Conservation (phyloP, 2,113 vertebrate genomes). For the Climacteris rufus region DNA sequence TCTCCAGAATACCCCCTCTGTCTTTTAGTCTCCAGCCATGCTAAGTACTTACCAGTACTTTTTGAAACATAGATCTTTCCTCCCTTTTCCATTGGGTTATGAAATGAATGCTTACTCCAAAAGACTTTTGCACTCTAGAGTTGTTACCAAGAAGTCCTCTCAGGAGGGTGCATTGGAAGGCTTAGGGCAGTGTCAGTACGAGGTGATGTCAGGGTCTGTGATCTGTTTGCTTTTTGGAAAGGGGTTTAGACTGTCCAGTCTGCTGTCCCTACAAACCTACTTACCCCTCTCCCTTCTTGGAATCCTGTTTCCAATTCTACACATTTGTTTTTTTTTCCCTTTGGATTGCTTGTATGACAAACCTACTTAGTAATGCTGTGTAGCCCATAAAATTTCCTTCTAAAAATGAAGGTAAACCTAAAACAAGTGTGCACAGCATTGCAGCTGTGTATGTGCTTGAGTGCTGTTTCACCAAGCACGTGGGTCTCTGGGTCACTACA, state of each 20-base stretch:
- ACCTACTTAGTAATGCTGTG: background rate
- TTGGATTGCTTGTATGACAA: background rate
- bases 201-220: background rate
- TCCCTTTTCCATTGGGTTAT: background rate
- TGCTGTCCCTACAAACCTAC: background rate
- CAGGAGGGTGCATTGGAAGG: background rate
- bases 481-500: background rate
- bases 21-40: background rate
- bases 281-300: background rate
- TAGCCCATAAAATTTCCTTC: background rate
- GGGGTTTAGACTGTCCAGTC: background rate
- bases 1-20: background rate
- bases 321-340: accelerated
- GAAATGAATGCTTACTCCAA: background rate
- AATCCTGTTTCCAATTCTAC: background rate
- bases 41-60: background rate
- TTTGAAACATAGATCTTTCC: background rate
- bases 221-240: background rate
- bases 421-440: background rate
- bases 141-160: background rate
- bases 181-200: background rate
- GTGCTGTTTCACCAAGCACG: background rate
- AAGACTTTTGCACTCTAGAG: background rate
- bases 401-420: background rate
- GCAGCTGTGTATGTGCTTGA: background rate